Evolutionary conservation across 23 tunicate species (phyloP), one percentile per base, ranked within the genome.

Genomic region (Halocynthia roretzi): DNA sequence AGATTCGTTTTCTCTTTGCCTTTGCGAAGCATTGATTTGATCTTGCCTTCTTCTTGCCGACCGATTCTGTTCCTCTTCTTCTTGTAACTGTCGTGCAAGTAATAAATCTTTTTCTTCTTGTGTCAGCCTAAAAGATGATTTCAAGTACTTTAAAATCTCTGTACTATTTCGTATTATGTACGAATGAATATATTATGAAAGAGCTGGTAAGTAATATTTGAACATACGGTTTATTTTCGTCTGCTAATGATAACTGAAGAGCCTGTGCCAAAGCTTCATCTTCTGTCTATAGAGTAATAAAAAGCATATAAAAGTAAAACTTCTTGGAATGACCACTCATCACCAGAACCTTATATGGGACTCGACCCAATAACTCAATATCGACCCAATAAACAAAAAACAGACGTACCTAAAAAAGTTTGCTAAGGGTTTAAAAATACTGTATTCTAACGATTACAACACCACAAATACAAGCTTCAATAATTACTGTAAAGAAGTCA

Each of bases 261-360:
- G 97, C 97, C 70, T 77, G 71, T 51, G 97, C 97, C 8, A 90
- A 65, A 6, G 90, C 97, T 77, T 85, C 97, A 81, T 90, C 97
- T 71, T 90, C 97, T 48, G 79, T 75, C 86, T 82, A 19, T 53
- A 54, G 62, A 48, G 78, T 2, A 74, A 52, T 55, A 14, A 19
- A 63, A 53, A 52, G 62, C 66, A 52, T 64, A 52, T 55, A 53
- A 14, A 53, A 14, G 67, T 0, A 62, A 40, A 17, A 17, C 55
- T 1, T 74, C 54, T 10, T 63, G 62, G 44, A 31, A 31, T 31
- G 44, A 31, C 4, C 1, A 31, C 44, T 31, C 44, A 31, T 31
- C n/a, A n/a, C n/a, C n/a, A n/a, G n/a, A n/a, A n/a, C n/a, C n/a
- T n/a, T n/a, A n/a, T n/a, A n/a, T 31, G 1, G 44, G 44, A 31